Evolutionary conservation across 2,113 vertebrate species (phyloP).

Genomic region (Myiozetetes cayanensis): DNA sequence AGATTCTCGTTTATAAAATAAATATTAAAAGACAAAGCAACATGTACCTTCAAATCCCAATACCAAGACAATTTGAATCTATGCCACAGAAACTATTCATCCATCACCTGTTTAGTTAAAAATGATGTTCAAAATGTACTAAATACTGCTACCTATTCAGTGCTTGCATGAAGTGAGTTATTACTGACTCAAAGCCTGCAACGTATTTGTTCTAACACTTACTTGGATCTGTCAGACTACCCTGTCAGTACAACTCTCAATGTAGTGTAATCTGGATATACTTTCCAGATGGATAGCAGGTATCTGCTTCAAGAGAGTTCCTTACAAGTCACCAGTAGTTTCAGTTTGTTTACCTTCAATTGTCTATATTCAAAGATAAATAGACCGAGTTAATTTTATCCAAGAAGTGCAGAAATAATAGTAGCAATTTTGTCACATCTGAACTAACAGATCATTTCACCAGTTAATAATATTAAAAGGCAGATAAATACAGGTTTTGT

Average conservation of each 20-base stretch:
- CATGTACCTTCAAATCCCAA: constrained; percentile 53
- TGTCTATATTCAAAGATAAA: constrained; percentile 6
- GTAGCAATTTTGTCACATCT: not conserved
- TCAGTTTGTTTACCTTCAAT: not conserved
- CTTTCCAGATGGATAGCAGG: not conserved
- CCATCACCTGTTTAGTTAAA: constrained; percentile 19
- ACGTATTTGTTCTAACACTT: not conserved
- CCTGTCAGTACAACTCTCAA: not conserved
- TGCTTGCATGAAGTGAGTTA: constrained; percentile 6
- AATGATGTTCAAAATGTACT: constrained; percentile 61
- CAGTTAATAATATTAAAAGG: constrained; percentile 32
- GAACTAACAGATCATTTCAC: constrained; percentile 29
- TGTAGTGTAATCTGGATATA: not conserved
- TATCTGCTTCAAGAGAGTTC: not conserved
- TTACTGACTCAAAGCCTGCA: not conserved
- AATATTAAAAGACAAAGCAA: constrained; percentile 57
- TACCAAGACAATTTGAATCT: constrained; percentile 40
- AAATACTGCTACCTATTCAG: constrained; percentile 30
- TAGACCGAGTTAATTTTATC: not conserved
- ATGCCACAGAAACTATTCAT: constrained; percentile 23
- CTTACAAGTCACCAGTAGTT: not conserved
- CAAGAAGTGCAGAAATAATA: constrained; percentile 31
- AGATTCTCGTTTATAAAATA: constrained; percentile 68
- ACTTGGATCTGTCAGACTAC: not conserved
- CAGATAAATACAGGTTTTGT: constrained; percentile 38